phyloP scores from a whole-genome alignment of 2,797 vertebrate genomes.

The Etheostoma perlongum region DNA sequence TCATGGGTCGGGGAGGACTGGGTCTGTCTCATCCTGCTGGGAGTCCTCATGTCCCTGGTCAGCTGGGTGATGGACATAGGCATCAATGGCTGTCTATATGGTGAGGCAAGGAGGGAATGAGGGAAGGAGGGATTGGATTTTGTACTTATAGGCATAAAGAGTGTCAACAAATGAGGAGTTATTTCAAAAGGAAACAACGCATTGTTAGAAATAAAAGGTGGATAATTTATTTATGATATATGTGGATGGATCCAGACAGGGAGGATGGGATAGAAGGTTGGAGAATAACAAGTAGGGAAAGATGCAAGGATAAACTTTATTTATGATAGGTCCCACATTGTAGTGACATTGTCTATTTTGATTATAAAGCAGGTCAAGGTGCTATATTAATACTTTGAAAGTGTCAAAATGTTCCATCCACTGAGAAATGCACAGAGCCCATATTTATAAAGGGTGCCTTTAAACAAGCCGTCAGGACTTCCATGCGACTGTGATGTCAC shows the following conservation, averaged over 20 bases:
- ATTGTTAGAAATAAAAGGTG: background rate
- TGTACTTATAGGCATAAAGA: background rate
- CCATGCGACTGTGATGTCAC: too few species aligned
- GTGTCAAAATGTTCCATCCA: too few species aligned
- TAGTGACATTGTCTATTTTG: too few species aligned
- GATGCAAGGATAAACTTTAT: background rate
- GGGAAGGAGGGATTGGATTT: background rate
- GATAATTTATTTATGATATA: background rate
- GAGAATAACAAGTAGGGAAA: background rate
- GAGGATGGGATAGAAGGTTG: background rate
- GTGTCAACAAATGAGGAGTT: background rate
- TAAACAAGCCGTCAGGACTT: too few species aligned
- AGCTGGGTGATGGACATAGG: conserved; percentile 98
- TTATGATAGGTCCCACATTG: background rate
- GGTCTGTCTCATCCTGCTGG: conserved; percentile 98
- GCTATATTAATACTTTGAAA: too few species aligned
- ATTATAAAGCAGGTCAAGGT: too few species aligned
- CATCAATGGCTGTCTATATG: conserved; percentile 95
- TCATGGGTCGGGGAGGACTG: conserved; percentile 97
- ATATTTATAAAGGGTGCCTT: too few species aligned
- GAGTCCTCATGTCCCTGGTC: conserved; percentile 95
- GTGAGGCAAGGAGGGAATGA: conserved; percentile 76
- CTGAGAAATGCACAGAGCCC: too few species aligned
- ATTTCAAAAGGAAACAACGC: background rate
- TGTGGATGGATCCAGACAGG: background rate